phyloP scores from a whole-genome alignment of 2,888 invertebrate species.

The Trissoscelio sp. region DNA sequence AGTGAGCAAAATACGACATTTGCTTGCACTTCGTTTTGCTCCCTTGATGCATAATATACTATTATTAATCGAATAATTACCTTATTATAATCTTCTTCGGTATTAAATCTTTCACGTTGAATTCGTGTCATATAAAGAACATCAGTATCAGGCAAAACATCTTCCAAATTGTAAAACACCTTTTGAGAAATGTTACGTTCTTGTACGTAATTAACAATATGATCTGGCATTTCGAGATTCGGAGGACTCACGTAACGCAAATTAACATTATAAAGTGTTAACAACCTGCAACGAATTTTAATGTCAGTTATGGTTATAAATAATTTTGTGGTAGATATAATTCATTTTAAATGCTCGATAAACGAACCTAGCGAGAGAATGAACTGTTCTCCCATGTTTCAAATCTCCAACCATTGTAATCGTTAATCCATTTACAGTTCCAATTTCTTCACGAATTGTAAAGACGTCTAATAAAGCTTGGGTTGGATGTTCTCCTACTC shows the following conservation, averaged over 20 bases:
- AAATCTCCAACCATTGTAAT: constrained; percentile 99
- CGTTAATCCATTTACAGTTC: constrained; percentile 98
- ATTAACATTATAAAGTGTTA: constrained; percentile 97
- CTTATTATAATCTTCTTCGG: constrained; percentile 93
- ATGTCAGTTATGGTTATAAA: neutral
- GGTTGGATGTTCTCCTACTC: constrained; percentile 98
- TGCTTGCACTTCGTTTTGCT: too few relatives aligned
- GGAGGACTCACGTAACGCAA: constrained; percentile 95
- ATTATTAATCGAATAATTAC: too few relatives aligned
- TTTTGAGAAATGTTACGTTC: constrained; percentile 92
- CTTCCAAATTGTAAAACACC: constrained; percentile 89
- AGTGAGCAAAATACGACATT: too few relatives aligned
- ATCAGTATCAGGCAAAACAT: constrained; percentile 96
- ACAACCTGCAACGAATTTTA: constrained; percentile 84
- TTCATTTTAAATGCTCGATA: too few relatives aligned
- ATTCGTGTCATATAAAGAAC: constrained; percentile 99
- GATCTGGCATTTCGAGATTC: constrained; percentile 95
- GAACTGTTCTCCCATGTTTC: constrained; percentile 98
- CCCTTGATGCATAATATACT: too few relatives aligned
- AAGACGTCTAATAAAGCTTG: constrained; percentile 99
- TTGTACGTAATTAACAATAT: constrained; percentile 91
- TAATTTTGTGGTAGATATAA: too few relatives aligned
- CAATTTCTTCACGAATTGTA: constrained; percentile 99
- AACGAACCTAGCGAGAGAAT: constrained; percentile 94
- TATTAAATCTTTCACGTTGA: constrained; percentile 95